A percentile compares a stretch with the other conserved stretches of the same genome.
phyloP scores from a whole-genome alignment of 2,888 invertebrate species.

The Drosophila ezoana region DNA sequence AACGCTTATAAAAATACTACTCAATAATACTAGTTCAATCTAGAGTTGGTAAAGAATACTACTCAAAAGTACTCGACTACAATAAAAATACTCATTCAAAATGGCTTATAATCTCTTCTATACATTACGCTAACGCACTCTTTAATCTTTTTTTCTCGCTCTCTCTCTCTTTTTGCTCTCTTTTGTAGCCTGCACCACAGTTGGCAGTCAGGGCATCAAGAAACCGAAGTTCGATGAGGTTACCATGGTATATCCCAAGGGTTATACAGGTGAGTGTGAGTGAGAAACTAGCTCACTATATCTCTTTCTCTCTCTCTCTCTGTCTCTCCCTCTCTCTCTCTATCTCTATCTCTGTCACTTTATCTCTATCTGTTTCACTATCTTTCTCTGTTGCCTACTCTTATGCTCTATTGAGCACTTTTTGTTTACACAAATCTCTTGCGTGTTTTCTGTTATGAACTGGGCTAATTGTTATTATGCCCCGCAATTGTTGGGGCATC shows the following conservation, averaged over 20 bases:
- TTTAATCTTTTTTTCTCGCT: background rate
- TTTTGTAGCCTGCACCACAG: constrained; percentile 88
- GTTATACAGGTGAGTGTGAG: constrained; percentile 89
- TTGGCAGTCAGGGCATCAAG: constrained; percentile 90
- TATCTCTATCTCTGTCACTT: background rate
- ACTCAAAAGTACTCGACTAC: background rate
- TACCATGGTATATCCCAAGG: constrained; percentile 90
- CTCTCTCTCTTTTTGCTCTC: background rate
- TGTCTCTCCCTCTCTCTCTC: constrained; percentile 3
- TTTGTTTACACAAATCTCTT: constrained; percentile 39
- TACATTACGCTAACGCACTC: background rate
- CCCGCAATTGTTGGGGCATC: constrained; percentile 26
- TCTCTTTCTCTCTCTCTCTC: constrained; percentile 1
- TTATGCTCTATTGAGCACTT: constrained; percentile 1
- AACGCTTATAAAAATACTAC: background rate
- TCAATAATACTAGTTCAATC: background rate
- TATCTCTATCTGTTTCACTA: constrained; percentile 4
- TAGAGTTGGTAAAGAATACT: background rate
- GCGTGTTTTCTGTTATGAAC: constrained; percentile 76
- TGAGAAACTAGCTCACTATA: constrained; percentile 10
- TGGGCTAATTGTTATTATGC: constrained; percentile 64
- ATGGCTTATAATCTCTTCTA: background rate
- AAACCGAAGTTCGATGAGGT: constrained; percentile 90
- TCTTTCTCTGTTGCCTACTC: constrained; percentile 12
- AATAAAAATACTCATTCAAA: background rate